Evolutionary conservation across 64 coral and sea anemone genomes (phyloP).

Genomic region (Dendrophyllia cribrosa): DNA sequence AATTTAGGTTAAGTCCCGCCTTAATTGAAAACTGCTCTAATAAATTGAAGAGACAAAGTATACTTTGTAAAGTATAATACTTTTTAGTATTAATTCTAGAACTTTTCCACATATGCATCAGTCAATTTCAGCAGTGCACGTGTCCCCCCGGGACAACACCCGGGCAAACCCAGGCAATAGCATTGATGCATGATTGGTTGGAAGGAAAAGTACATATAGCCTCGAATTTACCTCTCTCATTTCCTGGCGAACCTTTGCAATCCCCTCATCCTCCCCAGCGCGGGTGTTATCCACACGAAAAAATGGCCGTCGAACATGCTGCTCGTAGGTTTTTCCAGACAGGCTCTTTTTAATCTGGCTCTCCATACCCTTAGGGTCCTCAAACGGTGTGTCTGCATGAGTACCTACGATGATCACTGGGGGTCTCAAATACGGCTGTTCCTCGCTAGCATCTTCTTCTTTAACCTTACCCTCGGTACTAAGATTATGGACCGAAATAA

Average conservation of each 20-base stretch:
- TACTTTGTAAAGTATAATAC: no score
- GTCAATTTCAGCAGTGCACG: no score
- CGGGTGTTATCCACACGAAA: conserved; percentile 73
- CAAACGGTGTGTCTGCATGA: conserved; percentile 52
- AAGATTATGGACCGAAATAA: conserved; percentile 42
- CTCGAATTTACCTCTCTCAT: conserved; percentile 44
- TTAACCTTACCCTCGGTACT: conserved; percentile 2
- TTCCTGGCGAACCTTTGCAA: conserved; percentile 56
- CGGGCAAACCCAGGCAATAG: no score
- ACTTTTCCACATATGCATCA: no score
- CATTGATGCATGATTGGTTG: no score
- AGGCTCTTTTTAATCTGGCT: conserved; percentile 73
- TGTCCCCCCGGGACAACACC: no score
- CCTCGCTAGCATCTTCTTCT: conserved; percentile 9
- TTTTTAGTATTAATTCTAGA: no score
- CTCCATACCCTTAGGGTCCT: conserved; percentile 69
- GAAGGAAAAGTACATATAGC: no score
- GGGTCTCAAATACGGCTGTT: conserved; percentile 68
- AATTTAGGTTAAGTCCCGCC: no score
- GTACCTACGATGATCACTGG: conserved; percentile 85
- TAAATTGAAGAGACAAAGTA: no score
- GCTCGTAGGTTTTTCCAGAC: conserved; percentile 56
- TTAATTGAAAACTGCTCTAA: no score
- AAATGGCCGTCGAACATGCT: conserved; percentile 79
- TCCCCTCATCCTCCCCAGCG: conserved; percentile 53